Evolutionary conservation across 2,113 vertebrate genomes (phyloP).

Genomic region (Bubo blakistoni): DNA sequence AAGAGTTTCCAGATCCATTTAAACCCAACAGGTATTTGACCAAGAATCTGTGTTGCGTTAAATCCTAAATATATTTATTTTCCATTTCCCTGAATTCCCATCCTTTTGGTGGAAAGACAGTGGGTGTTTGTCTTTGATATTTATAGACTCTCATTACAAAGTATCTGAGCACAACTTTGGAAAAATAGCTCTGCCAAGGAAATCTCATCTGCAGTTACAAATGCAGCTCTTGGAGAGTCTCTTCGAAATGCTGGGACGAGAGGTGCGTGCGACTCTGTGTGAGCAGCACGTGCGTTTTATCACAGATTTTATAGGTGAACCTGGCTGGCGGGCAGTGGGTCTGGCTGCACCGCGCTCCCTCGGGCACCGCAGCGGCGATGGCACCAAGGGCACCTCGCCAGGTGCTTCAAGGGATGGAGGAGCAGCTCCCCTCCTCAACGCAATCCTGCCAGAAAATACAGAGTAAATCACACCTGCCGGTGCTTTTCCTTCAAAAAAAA

Average conservation of each 20-base stretch:
- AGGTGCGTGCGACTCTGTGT: background rate
- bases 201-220: rapidly evolving
- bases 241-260: background rate
- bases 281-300: too few species aligned
- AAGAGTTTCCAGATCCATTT: background rate
- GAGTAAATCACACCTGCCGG: slow-evolving; percentile 14
- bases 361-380: too few species aligned
- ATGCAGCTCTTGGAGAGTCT: background rate
- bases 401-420: background rate
- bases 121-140: background rate
- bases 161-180: background rate
- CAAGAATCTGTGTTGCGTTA: background rate
- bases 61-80: background rate
- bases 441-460: background rate
- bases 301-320: too few species aligned
- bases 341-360: too few species aligned
- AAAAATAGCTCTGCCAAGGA: background rate
- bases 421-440: background rate
- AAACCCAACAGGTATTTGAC: background rate
- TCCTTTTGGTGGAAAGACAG: background rate
- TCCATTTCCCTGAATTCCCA: background rate
- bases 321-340: too few species aligned
- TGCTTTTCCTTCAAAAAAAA: slow-evolving; percentile 18
- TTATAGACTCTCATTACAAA: background rate
- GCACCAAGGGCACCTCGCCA: too few species aligned